Evolutionary conservation across 37 sponge, comb jelly and placozoan genomes (phyloP).

Genomic region (Haliclona indistincta): DNA sequence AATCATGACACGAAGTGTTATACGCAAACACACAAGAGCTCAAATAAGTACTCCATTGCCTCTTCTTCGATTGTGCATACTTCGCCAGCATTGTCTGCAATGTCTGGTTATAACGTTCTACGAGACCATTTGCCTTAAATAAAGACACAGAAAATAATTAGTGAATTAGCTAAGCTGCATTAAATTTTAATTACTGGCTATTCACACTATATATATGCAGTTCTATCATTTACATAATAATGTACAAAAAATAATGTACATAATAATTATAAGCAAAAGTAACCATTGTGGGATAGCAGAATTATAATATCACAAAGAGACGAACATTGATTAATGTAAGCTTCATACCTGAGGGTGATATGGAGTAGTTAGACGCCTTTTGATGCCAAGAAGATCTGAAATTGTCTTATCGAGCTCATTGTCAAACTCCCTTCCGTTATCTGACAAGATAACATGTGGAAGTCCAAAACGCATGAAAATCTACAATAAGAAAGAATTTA

Average conservation of each 20-base stretch:
- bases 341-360: constrained; percentile 29
- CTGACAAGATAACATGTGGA: constrained; percentile 24
- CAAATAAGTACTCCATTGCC: constrained; percentile 21
- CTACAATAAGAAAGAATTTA: constrained; percentile 14
- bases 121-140: constrained; percentile 43
- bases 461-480: constrained; percentile 41
- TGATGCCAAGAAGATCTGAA: constrained; percentile 1
- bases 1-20: constrained; percentile 37
- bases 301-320: too few species aligned
- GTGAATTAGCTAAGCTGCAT: neutral
- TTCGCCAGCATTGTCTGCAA: constrained; percentile 38
- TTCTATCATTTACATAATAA: too few species aligned
- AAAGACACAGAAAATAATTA: neutral
- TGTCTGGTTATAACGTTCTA: constrained; percentile 38
- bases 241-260: too few species aligned
- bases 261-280: too few species aligned
- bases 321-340: too few species aligned
- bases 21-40: constrained; percentile 33
- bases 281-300: too few species aligned
- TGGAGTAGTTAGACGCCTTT: constrained; percentile 30
- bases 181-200: too few species aligned
- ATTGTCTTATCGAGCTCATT: constrained; percentile 26
- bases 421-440: constrained; percentile 26
- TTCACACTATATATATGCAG: too few species aligned
- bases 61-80: constrained; percentile 4